phyloP scores from a whole-genome alignment of 2,797 vertebrate species.

The Mareca penelope region DNA sequence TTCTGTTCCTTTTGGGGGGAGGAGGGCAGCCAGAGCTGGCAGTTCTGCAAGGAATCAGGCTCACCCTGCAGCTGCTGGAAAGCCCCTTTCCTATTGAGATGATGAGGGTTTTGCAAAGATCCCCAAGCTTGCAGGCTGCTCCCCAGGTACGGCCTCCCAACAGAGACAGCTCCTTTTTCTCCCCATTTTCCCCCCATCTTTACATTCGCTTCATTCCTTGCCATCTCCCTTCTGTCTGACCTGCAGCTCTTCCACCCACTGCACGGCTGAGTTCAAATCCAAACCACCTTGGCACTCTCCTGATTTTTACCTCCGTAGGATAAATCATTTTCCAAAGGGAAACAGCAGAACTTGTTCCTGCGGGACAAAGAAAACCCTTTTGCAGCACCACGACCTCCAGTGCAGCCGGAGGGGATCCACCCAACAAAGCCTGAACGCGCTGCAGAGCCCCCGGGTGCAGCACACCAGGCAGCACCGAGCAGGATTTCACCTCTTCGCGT shows the following conservation, averaged over 20 bases:
- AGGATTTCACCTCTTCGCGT: background rate
- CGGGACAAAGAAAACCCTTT: background rate
- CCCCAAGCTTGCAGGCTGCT: too few species aligned
- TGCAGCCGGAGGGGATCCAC: background rate
- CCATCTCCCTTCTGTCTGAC: background rate
- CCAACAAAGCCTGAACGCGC: background rate
- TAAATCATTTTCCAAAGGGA: background rate
- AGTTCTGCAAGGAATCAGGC: background rate
- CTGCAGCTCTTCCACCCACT: background rate
- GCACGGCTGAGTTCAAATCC: background rate
- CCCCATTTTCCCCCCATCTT: background rate
- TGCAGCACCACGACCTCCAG: background rate
- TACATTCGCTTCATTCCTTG: background rate
- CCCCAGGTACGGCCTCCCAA: accelerated
- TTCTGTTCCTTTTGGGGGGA: background rate
- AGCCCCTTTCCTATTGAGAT: too few species aligned
- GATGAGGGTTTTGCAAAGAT: too few species aligned
- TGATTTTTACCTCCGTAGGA: background rate
- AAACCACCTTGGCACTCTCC: background rate
- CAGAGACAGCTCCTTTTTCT: background rate
- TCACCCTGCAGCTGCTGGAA: background rate
- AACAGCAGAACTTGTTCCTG: background rate
- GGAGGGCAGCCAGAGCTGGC: background rate
- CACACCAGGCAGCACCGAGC: background rate
- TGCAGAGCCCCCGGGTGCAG: too few species aligned